Evolutionary conservation across 2,888 invertebrate species (phyloP).

Genomic region (Lasioglossum villosulum): DNA sequence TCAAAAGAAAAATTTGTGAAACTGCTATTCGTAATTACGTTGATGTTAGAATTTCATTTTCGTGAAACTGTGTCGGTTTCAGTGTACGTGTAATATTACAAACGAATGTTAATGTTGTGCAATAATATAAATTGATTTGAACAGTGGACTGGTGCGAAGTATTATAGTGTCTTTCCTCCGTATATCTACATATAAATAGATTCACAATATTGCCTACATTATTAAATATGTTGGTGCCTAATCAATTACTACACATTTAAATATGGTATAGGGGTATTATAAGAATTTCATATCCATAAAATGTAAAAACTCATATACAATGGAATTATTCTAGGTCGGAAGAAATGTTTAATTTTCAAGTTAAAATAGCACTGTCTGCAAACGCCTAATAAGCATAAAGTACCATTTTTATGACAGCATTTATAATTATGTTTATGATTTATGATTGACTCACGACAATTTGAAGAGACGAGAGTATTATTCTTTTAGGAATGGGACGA

Average conservation of each 20-base stretch:
- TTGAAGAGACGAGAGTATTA: not conserved
- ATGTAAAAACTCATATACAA: no score
- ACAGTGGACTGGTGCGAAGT: not conserved
- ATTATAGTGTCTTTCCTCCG: not conserved
- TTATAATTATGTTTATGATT: not conserved
- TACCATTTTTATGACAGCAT: not conserved
- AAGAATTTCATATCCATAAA: no score
- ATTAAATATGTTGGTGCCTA: no score
- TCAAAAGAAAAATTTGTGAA: not conserved
- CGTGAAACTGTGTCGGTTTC: not conserved
- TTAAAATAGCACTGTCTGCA: no score
- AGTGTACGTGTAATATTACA: not conserved
- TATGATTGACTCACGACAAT: not conserved
- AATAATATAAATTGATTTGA: not conserved
- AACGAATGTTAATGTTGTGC: not conserved
- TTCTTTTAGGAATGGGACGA: slow-evolving; percentile 59
- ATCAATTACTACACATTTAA: no score
- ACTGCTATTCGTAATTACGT: not conserved
- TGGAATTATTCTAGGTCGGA: no score
- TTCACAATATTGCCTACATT: no score
- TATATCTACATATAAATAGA: not conserved
- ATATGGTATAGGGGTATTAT: no score
- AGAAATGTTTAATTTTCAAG: no score
- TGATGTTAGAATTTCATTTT: not conserved
- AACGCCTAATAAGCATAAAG: not conserved